Evolutionary conservation across 2,113 vertebrate genomes (phyloP).

Genomic region (Eulacestoma nigropectus): DNA sequence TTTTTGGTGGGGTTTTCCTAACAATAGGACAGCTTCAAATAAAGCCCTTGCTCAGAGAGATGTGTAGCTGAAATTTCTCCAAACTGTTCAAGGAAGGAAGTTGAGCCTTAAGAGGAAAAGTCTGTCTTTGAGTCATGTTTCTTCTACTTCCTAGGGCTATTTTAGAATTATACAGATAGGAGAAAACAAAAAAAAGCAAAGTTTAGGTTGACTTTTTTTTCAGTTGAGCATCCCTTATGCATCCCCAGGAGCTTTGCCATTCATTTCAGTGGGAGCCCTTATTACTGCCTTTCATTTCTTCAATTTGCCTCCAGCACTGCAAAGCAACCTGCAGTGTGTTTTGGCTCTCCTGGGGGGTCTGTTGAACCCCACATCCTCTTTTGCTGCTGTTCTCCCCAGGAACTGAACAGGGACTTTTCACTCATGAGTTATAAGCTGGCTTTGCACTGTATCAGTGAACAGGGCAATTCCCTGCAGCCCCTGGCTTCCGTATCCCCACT

Average conservation of each 20-base stretch:
- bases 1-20: neutral
- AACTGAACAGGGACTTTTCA: neutral
- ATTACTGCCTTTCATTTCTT: neutral
- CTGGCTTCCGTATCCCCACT: no score
- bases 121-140: neutral
- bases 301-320: neutral
- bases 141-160: constrained; percentile 33
- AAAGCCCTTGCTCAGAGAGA: neutral
- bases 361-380: neutral
- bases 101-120: constrained; percentile 14
- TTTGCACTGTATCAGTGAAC: neutral
- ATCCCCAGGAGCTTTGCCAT: neutral
- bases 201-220: neutral
- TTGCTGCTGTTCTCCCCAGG: neutral
- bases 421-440: rapidly evolving
- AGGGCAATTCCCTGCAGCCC: neutral
- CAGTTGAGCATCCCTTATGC: neutral
- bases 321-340: neutral
- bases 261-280: neutral
- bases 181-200: neutral
- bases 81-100: constrained; percentile 40
- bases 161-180: neutral
- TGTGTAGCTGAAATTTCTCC: neutral
- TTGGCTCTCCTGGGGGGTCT: neutral
- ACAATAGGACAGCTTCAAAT: constrained; percentile 12